Percentiles rank a stretch among this genome's conserved stretches.
Conservation (phyloP, 2,797 vertebrate species). For the Phrynocephalus guinanensis region DNA sequence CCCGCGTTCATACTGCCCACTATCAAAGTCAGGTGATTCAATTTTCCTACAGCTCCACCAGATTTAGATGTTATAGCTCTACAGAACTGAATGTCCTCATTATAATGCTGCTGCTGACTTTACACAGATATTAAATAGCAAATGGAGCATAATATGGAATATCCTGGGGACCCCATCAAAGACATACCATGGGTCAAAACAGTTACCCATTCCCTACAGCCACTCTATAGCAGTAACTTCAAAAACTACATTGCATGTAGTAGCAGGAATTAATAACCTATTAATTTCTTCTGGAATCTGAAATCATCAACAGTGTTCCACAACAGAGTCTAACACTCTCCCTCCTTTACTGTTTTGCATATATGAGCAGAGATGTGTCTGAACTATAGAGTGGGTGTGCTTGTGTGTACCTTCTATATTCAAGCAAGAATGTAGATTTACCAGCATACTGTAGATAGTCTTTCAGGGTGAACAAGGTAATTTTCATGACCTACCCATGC, state of each 20-base stretch:
- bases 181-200: not conserved
- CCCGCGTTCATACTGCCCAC: not conserved
- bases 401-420: no score
- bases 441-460: no score
- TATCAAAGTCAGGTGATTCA: not conserved
- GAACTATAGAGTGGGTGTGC: no score
- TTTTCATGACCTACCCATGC: not conserved
- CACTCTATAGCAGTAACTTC: not conserved
- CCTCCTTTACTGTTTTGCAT: no score
- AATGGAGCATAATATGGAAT: no score
- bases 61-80: not conserved
- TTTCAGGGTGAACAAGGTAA: no score
- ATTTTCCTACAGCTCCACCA: not conserved
- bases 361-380: no score
- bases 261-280: not conserved
- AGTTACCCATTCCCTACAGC: not conserved
- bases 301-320: no score
- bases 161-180: not conserved
- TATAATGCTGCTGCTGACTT: not conserved
- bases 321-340: no score
- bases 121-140: no score
- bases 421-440: no score
- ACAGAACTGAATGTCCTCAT: not conserved
- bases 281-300: no score
- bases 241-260: not conserved